Evolutionary conservation across 1,140 invertebrate genomes (phyloP).

Genomic region (Drosophila lowei): DNA sequence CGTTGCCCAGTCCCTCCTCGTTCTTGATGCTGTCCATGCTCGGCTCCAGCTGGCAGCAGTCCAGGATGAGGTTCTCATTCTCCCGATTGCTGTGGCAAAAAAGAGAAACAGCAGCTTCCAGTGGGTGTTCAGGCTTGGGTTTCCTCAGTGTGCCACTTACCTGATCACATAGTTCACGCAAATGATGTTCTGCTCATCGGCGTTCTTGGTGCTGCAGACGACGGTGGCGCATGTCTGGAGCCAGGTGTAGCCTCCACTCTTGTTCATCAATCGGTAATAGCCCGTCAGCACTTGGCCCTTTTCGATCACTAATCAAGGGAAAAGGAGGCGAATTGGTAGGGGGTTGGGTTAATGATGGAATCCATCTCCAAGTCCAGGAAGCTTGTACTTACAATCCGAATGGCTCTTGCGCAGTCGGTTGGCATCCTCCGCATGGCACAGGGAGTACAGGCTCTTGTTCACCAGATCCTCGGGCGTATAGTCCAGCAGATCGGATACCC

Average conservation of each 20-base stretch:
- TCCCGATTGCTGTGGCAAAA: constrained; percentile 89
- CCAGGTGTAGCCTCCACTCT: constrained; percentile 97
- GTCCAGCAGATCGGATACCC: constrained; percentile 96
- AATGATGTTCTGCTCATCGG: constrained; percentile 97
- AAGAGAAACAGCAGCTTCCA: not conserved
- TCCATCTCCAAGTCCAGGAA: not conserved
- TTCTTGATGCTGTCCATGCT: constrained; percentile 90
- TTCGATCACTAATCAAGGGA: constrained; percentile 89
- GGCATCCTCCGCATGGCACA: constrained; percentile 97
- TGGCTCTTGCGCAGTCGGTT: constrained; percentile 96
- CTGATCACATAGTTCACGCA: constrained; percentile 95
- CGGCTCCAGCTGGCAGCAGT: constrained; percentile 95
- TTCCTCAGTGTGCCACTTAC: constrained; percentile 21
- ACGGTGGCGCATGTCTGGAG: constrained; percentile 98
- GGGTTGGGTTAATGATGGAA: not conserved
- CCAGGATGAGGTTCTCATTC: constrained; percentile 95
- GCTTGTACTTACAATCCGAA: constrained; percentile 92
- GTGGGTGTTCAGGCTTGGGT: not conserved
- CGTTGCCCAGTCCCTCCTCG: constrained; percentile 89
- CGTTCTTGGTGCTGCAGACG: constrained; percentile 96
- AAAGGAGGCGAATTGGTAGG: constrained; percentile 66
- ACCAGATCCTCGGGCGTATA: constrained; percentile 96
- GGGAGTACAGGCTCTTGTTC: constrained; percentile 95
- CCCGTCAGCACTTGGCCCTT: constrained; percentile 98
- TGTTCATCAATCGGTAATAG: constrained; percentile 98